phyloP scores from a whole-genome alignment of 2,113 vertebrate species.

The Corythoichthys haematopterus region DNA sequence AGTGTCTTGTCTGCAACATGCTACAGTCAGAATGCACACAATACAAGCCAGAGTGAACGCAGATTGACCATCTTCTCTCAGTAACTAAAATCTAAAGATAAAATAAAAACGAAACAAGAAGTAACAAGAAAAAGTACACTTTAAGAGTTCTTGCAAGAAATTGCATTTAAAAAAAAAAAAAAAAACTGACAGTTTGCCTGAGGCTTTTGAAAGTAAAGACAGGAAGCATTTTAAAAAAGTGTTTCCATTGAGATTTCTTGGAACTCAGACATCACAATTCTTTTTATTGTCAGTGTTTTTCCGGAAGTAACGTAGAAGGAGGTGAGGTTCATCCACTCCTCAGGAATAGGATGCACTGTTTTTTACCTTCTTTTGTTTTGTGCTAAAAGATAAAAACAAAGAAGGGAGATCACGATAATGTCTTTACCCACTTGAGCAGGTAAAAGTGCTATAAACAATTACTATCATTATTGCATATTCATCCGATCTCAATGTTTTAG shows the following conservation, averaged over 20 bases:
- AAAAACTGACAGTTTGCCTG: background rate
- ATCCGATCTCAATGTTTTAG: too few relatives aligned
- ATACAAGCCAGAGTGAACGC: background rate
- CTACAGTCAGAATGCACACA: background rate
- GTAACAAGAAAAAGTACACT: background rate
- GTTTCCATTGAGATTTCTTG: background rate
- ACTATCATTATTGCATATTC: too few relatives aligned
- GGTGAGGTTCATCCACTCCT: conserved; percentile 15
- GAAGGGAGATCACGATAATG: background rate
- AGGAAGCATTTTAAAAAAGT: background rate
- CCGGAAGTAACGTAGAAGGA: background rate
- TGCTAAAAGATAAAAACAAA: conserved; percentile 57
- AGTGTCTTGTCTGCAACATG: background rate
- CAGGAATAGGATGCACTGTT: conserved; percentile 92
- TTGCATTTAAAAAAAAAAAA: background rate
- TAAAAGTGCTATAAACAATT: too few relatives aligned
- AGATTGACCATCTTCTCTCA: background rate
- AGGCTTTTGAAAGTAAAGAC: background rate
- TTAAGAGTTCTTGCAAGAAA: too few relatives aligned
- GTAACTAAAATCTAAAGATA: background rate
- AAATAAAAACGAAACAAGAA: background rate
- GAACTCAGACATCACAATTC: background rate
- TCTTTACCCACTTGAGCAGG: too few relatives aligned
- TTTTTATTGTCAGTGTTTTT: background rate
- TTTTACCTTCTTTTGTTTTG: conserved; percentile 86